phyloP scores from a whole-genome alignment of 2,888 invertebrate genomes.

The Drosophila anceps region DNA sequence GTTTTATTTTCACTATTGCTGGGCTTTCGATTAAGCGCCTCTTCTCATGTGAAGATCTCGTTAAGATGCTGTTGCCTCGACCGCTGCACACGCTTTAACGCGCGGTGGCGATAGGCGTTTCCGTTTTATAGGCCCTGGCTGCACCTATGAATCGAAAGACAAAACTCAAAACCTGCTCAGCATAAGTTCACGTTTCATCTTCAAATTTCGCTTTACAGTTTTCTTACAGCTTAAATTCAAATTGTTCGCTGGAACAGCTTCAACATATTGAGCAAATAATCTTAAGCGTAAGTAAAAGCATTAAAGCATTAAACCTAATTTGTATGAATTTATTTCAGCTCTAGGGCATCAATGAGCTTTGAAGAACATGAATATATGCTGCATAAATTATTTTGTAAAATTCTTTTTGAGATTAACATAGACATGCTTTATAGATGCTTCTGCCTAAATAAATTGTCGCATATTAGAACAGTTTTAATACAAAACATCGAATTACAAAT shows the following conservation, averaged over 20 bases:
- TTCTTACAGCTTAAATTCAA: conserved; percentile 19
- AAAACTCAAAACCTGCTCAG: conserved; percentile 44
- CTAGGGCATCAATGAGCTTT: neutral
- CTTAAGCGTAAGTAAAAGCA: neutral
- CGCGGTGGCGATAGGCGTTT: conserved; percentile 46
- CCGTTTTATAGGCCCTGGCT: conserved; percentile 60
- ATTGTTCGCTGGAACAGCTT: conserved; percentile 16
- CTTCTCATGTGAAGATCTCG: conserved; percentile 24
- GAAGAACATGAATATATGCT: neutral
- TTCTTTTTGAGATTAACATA: conserved; percentile 1
- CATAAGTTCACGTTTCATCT: conserved; percentile 13
- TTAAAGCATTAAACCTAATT: neutral
- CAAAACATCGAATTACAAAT: accelerated
- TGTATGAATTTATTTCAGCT: neutral
- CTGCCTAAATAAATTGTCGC: neutral
- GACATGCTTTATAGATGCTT: neutral
- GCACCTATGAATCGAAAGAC: conserved; percentile 8
- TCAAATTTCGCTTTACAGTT: conserved; percentile 12
- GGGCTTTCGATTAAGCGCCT: neutral
- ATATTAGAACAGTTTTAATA: neutral
- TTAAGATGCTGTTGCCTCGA: conserved; percentile 51
- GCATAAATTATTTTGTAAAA: neutral
- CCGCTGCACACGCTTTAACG: conserved; percentile 51
- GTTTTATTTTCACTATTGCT: conserved; percentile 12
- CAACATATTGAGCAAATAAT: neutral